phyloP scores from a whole-genome alignment of 2,888 invertebrate species.

The Volucella zonaria region DNA sequence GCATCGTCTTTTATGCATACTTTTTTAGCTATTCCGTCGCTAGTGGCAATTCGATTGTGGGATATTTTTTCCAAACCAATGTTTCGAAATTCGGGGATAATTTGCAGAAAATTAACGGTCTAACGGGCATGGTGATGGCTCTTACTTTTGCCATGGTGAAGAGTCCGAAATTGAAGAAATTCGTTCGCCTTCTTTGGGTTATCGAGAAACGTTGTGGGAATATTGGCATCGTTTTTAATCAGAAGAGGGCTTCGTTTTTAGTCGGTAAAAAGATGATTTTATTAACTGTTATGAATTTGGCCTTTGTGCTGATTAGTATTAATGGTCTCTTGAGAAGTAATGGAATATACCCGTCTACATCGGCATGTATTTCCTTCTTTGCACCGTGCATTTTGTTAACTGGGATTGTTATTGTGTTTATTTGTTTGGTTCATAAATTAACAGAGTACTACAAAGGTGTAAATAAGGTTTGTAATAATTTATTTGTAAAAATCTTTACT shows the following conservation, averaged over 20 bases:
- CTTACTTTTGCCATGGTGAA: conserved; percentile 2
- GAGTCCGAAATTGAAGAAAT: conserved; percentile 12
- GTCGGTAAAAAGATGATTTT: conserved; percentile 72
- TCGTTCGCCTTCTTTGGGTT: conserved; percentile 68
- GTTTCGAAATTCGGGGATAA: conserved; percentile 80
- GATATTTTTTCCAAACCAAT: conserved; percentile 80
- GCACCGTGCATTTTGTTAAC: conserved; percentile 78
- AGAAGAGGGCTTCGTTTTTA: conserved; percentile 66
- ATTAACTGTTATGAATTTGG: conserved; percentile 57
- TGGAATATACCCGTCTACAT: conserved; percentile 54
- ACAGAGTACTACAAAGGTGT: conserved; percentile 76
- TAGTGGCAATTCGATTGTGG: conserved; percentile 79
- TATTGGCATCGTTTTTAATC: conserved; percentile 76
- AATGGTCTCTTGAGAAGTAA: conserved; percentile 68
- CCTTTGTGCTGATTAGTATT: conserved; percentile 75
- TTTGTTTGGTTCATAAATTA: conserved; percentile 75
- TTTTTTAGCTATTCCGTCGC: conserved; percentile 78
- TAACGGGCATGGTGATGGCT: conserved; percentile 74
- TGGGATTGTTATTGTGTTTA: conserved; percentile 76
- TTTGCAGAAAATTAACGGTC: conserved; percentile 80
- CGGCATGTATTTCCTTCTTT: conserved; percentile 76
- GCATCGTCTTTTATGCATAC: conserved; percentile 78
- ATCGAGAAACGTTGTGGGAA: conserved; percentile 76
- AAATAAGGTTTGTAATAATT: conserved; percentile 76
- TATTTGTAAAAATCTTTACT: neutral